These are phyloP conservation scores for Piaya cayana DNA, from an alignment of 2,113 vertebrate species.

Conservation along the genomic window DNA sequence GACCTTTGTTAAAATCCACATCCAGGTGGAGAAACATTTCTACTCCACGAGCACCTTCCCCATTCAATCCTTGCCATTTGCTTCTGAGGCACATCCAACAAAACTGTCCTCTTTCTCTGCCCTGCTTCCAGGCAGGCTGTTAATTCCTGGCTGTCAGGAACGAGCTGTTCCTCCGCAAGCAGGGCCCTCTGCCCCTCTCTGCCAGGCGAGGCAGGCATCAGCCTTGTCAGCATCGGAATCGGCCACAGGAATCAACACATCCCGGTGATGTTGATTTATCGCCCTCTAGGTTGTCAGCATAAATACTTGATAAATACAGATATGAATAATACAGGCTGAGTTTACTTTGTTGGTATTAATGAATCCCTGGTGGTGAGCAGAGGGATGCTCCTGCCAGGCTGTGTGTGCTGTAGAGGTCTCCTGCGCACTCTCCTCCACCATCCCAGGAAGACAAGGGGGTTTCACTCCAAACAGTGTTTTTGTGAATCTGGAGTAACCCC, in stretches of 20 bases:
- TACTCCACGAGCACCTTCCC: not conserved
- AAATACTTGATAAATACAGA: not conserved
- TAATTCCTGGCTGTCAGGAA: not conserved
- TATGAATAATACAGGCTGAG: not conserved
- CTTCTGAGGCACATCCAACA: not conserved
- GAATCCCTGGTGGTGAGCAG: not conserved
- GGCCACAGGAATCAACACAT: not conserved
- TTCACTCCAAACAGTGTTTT: not conserved
- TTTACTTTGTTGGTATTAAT: not conserved
- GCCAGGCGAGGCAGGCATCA: not conserved
- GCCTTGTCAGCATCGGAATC: not conserved
- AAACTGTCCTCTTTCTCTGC: not conserved
- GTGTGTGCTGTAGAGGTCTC: not conserved
- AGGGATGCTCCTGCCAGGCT: not conserved
- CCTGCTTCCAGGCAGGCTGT: not conserved
- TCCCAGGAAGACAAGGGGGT: not conserved
- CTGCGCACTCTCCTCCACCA: fast-evolving
- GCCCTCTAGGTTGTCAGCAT: not conserved
- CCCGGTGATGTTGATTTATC: not conserved
- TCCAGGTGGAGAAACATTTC: not conserved
- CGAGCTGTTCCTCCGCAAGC: not conserved
- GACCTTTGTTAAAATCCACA: not conserved
- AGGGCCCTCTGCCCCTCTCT: not conserved
- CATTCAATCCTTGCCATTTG: not conserved
- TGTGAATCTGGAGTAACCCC: not conserved